These are phyloP conservation scores for Lamellibrachia luymesi DNA, from an alignment of 1,140 invertebrate genomes.

Conservation along the genomic window DNA sequence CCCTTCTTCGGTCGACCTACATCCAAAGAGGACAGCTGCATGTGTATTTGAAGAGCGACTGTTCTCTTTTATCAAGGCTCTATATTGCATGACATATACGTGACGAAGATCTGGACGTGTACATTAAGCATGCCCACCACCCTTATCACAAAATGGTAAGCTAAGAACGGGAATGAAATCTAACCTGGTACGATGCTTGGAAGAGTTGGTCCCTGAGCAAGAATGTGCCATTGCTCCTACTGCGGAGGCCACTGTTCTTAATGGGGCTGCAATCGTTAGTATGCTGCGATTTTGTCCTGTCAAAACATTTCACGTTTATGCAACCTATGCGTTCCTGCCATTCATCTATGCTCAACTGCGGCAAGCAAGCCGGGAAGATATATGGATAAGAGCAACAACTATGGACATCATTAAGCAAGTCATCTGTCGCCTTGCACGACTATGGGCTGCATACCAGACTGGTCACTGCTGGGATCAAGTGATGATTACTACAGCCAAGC, in stretches of 20 bases:
- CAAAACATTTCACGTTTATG: constrained; percentile 33
- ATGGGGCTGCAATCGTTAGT: constrained; percentile 29
- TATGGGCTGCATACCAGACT: background rate
- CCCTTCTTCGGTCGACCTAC: too few species aligned
- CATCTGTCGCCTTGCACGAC: too few species aligned
- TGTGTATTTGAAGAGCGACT: too few species aligned
- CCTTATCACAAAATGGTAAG: background rate
- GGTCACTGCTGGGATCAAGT: background rate
- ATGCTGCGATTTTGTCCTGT: background rate
- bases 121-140: constrained; percentile 22
- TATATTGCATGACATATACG: constrained; percentile 17
- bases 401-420: too few species aligned
- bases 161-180: constrained; percentile 16
- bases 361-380: too few species aligned
- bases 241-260: constrained; percentile 27
- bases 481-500: background rate
- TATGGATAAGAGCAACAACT: too few species aligned
- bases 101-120: constrained; percentile 25
- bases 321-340: background rate
- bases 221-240: background rate
- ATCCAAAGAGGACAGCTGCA: too few species aligned
- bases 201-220: constrained; percentile 20
- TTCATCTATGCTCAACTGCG: too few species aligned
- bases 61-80: too few species aligned
- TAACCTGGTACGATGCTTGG: constrained; percentile 20